These are phyloP conservation scores for Tamias sibiricus DNA, from an alignment of 2,113 vertebrate species.

Conservation along the genomic window DNA sequence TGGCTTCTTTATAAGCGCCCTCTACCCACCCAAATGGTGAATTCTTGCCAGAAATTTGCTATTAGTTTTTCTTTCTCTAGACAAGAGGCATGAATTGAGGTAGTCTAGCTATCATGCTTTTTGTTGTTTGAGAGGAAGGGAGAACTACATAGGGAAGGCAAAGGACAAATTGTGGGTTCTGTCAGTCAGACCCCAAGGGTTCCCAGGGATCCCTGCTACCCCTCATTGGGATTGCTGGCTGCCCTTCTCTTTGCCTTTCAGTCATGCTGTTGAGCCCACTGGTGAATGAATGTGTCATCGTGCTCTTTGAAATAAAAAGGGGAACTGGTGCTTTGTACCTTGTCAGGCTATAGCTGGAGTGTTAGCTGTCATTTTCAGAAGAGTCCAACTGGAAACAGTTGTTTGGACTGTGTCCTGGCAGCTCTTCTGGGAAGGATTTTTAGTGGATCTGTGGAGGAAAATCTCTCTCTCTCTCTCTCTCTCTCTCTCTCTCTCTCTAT, in stretches of 20 bases:
- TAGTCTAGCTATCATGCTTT: not conserved
- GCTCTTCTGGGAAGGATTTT: not conserved
- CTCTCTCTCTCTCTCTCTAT: no score
- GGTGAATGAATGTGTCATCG: not conserved
- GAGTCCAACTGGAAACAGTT: not conserved
- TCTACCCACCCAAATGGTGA: not conserved
- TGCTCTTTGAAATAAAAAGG: not conserved
- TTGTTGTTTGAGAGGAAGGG: not conserved
- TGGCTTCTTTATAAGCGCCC: not conserved
- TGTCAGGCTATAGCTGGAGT: not conserved
- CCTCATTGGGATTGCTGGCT: no score
- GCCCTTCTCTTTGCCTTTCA: not conserved
- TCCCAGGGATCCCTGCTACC: not conserved
- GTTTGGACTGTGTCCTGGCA: not conserved
- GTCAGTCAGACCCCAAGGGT: not conserved
- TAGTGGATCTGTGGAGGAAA: not conserved
- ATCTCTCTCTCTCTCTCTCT: no score
- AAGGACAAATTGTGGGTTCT: not conserved
- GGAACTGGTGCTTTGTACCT: not conserved
- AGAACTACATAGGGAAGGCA: not conserved
- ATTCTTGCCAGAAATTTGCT: not conserved
- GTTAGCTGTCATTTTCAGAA: not conserved
- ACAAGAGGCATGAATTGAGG: not conserved
- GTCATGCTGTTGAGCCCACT: not conserved
- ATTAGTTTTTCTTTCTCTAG: not conserved